These are phyloP conservation scores for Trogon melanurus DNA, from an alignment of 2,113 vertebrate species.

Conservation along the genomic window DNA sequence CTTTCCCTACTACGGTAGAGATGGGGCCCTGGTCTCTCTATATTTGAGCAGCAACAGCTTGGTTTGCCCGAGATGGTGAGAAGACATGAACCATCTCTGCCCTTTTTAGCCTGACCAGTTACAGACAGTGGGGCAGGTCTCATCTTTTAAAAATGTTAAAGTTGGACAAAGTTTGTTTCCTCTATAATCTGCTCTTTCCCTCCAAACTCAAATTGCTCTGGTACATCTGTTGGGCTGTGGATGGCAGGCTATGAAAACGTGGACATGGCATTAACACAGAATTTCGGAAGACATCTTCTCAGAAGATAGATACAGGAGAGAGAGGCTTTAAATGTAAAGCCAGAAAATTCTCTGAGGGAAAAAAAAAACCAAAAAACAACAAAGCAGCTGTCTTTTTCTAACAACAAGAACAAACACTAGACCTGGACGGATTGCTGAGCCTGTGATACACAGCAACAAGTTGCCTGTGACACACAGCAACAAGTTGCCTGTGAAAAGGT, in stretches of 20 bases:
- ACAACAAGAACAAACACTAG: neutral
- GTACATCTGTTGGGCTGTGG: neutral
- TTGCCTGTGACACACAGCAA: neutral
- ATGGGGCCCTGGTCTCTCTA: neutral
- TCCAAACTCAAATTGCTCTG: neutral
- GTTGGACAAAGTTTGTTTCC: neutral
- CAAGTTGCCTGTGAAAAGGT: neutral
- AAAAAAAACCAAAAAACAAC: neutral
- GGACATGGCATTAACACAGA: neutral
- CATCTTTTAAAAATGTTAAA: neutral
- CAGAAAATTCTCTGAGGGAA: neutral
- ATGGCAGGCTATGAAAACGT: neutral
- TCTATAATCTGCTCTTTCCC: neutral
- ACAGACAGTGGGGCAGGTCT: neutral
- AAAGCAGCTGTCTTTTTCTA: neutral
- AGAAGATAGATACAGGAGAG: neutral
- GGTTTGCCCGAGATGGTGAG: neutral
- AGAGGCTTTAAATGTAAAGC: neutral
- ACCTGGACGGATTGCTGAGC: neutral
- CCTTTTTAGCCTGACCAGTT: neutral
- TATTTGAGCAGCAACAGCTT: neutral
- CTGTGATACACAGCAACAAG: neutral
- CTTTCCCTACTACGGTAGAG: neutral
- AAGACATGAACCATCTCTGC: neutral
- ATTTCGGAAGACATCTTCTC: neutral